phyloP scores from a whole-genome alignment of 1,140 invertebrate species.

The Brachionus sp. region DNA sequence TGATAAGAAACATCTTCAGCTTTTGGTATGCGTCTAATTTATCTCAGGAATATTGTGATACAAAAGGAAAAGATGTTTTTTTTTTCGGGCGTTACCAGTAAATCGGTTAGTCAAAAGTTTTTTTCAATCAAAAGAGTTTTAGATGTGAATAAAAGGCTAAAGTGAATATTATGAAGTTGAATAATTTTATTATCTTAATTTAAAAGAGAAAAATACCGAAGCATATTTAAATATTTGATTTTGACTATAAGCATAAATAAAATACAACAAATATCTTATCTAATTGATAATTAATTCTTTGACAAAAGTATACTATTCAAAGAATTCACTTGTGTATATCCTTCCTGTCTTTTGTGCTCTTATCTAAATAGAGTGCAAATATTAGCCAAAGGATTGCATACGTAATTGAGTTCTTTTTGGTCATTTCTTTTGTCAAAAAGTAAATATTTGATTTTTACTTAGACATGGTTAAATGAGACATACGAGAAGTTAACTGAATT shows the following conservation, averaged over 20 bases:
- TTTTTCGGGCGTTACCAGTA: neutral
- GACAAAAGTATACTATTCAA: neutral
- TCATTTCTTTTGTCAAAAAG: neutral
- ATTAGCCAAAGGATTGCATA: constrained; percentile 28
- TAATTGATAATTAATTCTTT: constrained; percentile 12
- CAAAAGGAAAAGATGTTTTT: too few relatives aligned
- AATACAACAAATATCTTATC: constrained; percentile 12
- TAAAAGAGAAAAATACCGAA: neutral
- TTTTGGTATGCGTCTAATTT: too few relatives aligned
- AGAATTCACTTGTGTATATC: constrained; percentile 38
- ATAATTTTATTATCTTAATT: neutral
- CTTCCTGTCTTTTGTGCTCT: constrained; percentile 2
- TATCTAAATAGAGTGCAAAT: neutral
- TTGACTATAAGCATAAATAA: neutral
- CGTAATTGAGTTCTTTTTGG: constrained; percentile 28
- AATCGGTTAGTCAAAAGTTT: neutral
- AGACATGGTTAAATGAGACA: constrained; percentile 30
- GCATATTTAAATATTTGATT: neutral
- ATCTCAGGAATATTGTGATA: too few relatives aligned
- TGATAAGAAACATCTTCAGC: too few relatives aligned
- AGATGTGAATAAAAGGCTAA: neutral
- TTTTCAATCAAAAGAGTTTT: neutral
- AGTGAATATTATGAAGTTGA: neutral
- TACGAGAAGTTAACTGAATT: neutral
- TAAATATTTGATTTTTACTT: constrained; percentile 22